These are phyloP conservation scores for Sterna hirundo DNA, from an alignment of 2,113 vertebrate genomes.

Conservation along the genomic window DNA sequence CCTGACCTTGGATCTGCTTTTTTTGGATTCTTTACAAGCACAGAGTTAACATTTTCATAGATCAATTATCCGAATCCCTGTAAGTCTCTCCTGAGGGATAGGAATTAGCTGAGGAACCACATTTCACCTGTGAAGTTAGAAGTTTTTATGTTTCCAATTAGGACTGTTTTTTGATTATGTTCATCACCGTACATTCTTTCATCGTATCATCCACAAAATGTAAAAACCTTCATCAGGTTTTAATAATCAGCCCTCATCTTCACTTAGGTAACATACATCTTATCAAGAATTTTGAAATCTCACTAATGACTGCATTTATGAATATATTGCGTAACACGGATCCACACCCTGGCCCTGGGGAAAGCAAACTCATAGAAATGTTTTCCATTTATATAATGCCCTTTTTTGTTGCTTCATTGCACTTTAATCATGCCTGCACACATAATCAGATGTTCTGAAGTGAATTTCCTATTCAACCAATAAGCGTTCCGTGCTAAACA, in stretches of 20 bases:
- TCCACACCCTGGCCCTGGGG: neutral
- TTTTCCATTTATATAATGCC: neutral
- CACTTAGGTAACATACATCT: neutral
- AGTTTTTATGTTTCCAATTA: neutral
- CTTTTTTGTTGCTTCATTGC: neutral
- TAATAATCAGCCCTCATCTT: neutral
- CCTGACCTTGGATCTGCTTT: neutral
- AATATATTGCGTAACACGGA: neutral
- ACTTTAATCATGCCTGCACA: neutral
- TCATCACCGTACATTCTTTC: neutral
- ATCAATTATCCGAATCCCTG: neutral
- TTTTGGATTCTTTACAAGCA: neutral
- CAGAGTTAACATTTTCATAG: neutral
- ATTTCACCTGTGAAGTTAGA: neutral
- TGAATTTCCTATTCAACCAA: neutral
- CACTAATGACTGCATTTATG: neutral
- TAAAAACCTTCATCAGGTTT: neutral
- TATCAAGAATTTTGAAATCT: neutral
- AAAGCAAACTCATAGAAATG: neutral
- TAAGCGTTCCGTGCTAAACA: neutral
- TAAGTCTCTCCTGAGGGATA: neutral
- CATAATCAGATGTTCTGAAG: neutral
- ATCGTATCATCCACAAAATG: neutral
- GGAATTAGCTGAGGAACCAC: neutral
- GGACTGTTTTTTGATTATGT: neutral